phyloP scores from a whole-genome alignment of 1,140 invertebrate species.

The Aphaenogaster ashmeadi region DNA sequence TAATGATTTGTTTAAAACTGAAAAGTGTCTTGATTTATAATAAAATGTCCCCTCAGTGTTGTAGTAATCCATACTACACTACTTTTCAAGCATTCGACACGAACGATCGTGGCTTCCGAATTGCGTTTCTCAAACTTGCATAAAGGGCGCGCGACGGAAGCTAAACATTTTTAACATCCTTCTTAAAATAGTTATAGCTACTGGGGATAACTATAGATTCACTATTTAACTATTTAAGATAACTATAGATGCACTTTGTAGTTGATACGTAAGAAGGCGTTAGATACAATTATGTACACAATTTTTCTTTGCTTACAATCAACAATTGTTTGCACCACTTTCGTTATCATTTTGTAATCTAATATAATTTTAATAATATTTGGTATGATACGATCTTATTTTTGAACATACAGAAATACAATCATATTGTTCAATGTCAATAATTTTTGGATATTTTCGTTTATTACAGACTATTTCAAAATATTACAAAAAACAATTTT shows the following conservation, averaged over 20 bases:
- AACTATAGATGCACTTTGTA: not conserved
- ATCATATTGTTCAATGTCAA: not conserved
- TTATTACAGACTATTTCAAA: not conserved
- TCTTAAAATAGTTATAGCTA: not conserved
- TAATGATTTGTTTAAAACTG: too few relatives aligned
- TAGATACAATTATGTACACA: not conserved
- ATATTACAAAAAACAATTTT: not conserved
- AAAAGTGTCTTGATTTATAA: too few relatives aligned
- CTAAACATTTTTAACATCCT: not conserved
- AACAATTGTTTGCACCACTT: not conserved
- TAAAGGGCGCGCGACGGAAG: not conserved
- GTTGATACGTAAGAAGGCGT: not conserved
- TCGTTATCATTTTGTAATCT: not conserved
- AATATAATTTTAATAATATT: constrained; percentile 1
- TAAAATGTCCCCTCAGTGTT: too few relatives aligned
- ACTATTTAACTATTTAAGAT: not conserved
- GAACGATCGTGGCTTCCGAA: not conserved
- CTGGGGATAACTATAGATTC: not conserved
- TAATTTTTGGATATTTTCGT: not conserved
- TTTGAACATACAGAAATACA: not conserved
- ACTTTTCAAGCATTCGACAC: not conserved
- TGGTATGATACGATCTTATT: not conserved
- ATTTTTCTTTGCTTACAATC: not conserved
- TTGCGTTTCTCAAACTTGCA: not conserved
- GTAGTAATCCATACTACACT: too few relatives aligned